Evolutionary conservation across 53 echinoderm and acorn worm species (phyloP), one percentile per base, ranked within the genome.

Genomic region (Arbacia lixula): DNA sequence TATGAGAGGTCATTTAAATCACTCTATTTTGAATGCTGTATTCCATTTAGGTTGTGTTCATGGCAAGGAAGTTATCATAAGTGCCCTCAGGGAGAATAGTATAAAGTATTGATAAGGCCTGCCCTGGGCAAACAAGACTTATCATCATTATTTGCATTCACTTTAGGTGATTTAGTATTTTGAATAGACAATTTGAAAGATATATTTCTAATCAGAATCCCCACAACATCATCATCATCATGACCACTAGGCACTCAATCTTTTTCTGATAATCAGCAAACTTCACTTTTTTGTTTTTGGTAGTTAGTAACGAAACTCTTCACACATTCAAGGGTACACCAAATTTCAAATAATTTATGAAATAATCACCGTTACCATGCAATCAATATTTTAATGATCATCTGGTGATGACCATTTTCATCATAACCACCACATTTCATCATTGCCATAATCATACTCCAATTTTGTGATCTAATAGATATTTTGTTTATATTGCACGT

Each of bases 341-440:
- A 54, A 20, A 54, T 54, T 19, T 54, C 54, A 17, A 54, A 20
- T 54, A 19, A 8, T 54, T 54, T 3, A 54, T 54, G 19, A 24
- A 54, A 54, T 54, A 20, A 54, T 54, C 54, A 54, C 3, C 6
- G 19, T 54, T 54, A 54, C 54, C 54, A 54, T 54, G 54, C 6
- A 54, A 54, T 54, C 6, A 54, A 54, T 54, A 54, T 54, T 24
- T 54, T 19, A 54, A 54, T 19, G 54, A 54, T 54, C 54, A 54
- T 8, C 54, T 24, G n/a, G 22, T 54, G 54, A 54, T 19, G n/a
- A 54, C 54, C 54, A 54, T 20, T 24, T 20, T 54, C 6, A 54
- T 54, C 54, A 54, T 24, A 3, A 8, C 3, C 6, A 54, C 3
- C 22, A 20, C 54, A 54, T 54, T 54, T 17, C 6, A 54, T 54